phyloP scores from a whole-genome alignment of 1,140 invertebrate species.

The Drosophila tani region DNA sequence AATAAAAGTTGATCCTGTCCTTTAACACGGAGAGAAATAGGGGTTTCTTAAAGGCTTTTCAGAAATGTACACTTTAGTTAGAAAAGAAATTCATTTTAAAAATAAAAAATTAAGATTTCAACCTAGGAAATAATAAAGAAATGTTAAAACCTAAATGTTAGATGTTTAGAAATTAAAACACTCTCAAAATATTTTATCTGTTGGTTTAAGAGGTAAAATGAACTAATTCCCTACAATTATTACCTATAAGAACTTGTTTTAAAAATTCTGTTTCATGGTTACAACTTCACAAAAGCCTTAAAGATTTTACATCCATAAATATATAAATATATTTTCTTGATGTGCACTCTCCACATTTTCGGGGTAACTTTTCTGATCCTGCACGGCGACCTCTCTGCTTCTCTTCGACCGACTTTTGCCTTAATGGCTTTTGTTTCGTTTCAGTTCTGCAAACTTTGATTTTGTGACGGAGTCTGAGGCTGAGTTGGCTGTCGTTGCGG shows the following conservation, averaged over 20 bases:
- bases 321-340: background rate
- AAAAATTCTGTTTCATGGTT: background rate
- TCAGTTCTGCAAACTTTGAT: constrained; percentile 51
- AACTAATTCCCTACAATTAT: background rate
- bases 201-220: background rate
- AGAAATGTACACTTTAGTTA: background rate
- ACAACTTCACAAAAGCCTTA: background rate
- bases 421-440: constrained; percentile 52
- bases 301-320: background rate
- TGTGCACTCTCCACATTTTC: constrained; percentile 1
- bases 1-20: constrained; percentile 19
- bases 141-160: too few relatives aligned
- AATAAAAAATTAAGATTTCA: too few relatives aligned
- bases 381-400: background rate
- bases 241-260: background rate
- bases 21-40: background rate
- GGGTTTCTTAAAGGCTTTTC: fast-evolving
- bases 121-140: too few relatives aligned
- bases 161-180: too few relatives aligned
- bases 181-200: too few relatives aligned
- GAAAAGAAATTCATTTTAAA: background rate
- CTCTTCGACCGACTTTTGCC: constrained; percentile 18
- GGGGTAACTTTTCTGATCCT: constrained; percentile 19
- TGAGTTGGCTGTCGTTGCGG: constrained; percentile 13
- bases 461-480: constrained; percentile 23